phyloP scores from a whole-genome alignment of 2,888 invertebrate genomes.

The Steinernema carpocapsae region DNA sequence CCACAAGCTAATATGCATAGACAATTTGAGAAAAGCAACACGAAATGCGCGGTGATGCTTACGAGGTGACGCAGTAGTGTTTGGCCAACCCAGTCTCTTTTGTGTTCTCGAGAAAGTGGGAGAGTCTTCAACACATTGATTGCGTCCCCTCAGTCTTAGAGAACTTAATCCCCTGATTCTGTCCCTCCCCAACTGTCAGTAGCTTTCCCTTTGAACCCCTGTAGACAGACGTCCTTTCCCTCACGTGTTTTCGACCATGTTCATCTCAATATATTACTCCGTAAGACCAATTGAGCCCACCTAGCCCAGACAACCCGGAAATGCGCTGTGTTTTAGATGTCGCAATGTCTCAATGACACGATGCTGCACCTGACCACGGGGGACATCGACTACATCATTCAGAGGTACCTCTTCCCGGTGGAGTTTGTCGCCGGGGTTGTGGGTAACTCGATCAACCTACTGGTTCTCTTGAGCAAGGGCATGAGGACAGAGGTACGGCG shows the following conservation, averaged over 20 bases:
- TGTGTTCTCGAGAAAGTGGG: conserved; percentile 17
- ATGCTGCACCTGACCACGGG: conserved; percentile 46
- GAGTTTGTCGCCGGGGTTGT: conserved; percentile 60
- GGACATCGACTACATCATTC: conserved; percentile 44
- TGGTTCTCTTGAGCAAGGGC: conserved; percentile 56
- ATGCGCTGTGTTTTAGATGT: conserved; percentile 12
- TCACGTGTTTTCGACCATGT: conserved; percentile 11
- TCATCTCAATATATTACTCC: conserved; percentile 1
- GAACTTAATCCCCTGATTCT: conserved; percentile 30
- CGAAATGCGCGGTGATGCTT: conserved; percentile 15
- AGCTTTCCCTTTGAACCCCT: conserved; percentile 15
- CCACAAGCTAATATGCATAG: conserved; percentile 22
- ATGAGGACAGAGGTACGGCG: conserved; percentile 59
- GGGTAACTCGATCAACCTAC: conserved; percentile 61
- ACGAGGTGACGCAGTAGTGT: conserved; percentile 27
- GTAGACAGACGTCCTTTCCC: conserved; percentile 8
- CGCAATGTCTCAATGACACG: conserved; percentile 29
- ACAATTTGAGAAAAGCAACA: conserved; percentile 24
- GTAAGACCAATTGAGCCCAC: conserved; percentile 11
- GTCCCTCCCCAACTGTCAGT: conserved; percentile 28
- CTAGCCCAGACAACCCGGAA: not conserved
- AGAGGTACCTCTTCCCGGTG: conserved; percentile 59
- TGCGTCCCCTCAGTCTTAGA: conserved; percentile 23
- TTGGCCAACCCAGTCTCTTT: conserved; percentile 18
- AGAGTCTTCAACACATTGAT: conserved; percentile 34